A percentile compares a stretch with the other conserved stretches of the same genome.
Conservation (phyloP, 2,113 vertebrate genomes). For the Etheostoma cragini region DNA sequence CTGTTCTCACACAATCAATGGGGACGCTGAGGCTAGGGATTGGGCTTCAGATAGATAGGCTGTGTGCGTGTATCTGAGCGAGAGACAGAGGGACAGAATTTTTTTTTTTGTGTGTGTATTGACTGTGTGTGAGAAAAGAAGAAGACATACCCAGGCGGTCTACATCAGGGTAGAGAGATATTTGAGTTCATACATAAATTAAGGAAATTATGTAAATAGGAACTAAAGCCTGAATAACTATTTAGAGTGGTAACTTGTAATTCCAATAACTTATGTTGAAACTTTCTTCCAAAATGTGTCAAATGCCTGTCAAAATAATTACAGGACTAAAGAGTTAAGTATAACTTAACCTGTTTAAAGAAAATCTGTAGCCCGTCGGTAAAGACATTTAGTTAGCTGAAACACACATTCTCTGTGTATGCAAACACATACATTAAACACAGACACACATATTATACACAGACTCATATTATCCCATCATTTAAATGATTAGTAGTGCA, state of each 20-base stretch:
- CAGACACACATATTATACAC: conserved; percentile 21
- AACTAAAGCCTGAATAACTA: not conserved
- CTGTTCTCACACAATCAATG: conserved; percentile 88
- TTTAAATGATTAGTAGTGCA: conserved; percentile 77
- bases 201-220: not conserved
- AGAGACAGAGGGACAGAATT: conserved; percentile 51
- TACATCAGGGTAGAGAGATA: conserved; percentile 12
- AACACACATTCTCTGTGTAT: conserved; percentile 26
- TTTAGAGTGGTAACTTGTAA: not conserved
- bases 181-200: conserved; percentile 8
- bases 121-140: conserved; percentile 56
- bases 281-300: not conserved
- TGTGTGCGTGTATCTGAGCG: conserved; percentile 60
- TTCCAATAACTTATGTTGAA: not conserved
- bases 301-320: not conserved
- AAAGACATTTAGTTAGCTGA: conserved; percentile 21
- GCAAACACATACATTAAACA: conserved; percentile 35
- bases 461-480: conserved; percentile 70
- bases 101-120: conserved; percentile 42
- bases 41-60: conserved; percentile 67
- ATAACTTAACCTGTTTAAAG: not conserved
- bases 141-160: conserved; percentile 58
- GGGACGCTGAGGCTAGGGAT: conserved; percentile 78
- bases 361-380: not conserved
- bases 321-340: conserved; percentile 13